These are phyloP conservation scores for Cosmopolites sordidus DNA, from an alignment of 2,888 invertebrate species.

Conservation along the genomic window DNA sequence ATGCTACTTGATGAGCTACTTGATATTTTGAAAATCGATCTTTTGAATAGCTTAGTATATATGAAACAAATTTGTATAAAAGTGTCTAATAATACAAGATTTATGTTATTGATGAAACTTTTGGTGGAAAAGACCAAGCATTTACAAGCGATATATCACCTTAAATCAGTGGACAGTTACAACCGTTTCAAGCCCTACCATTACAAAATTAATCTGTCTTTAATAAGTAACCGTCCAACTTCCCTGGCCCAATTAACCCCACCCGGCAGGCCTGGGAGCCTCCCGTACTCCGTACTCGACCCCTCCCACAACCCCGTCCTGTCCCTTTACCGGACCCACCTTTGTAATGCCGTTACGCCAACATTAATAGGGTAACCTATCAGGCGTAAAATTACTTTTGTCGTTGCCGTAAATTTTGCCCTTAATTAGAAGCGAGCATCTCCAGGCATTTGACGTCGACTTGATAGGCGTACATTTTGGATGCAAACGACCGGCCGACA, in stretches of 20 bases:
- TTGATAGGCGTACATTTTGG: slow-evolving; percentile 4
- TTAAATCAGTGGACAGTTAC: not conserved
- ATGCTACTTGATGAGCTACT: too few relatives aligned
- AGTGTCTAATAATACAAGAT: too few relatives aligned
- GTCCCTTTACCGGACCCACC: slow-evolving; percentile 18
- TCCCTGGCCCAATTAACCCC: not conserved
- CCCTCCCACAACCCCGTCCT: slow-evolving; percentile 3
- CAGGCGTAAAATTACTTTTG: slow-evolving; percentile 26
- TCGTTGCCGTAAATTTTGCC: slow-evolving; percentile 22
- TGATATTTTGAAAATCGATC: too few relatives aligned
- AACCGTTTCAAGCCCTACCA: not conserved
- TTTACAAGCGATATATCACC: too few relatives aligned
- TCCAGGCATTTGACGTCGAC: slow-evolving; percentile 19
- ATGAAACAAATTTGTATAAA: too few relatives aligned
- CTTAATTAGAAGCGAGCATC: slow-evolving; percentile 23
- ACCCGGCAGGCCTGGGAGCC: not conserved
- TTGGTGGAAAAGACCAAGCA: too few relatives aligned
- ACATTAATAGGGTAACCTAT: slow-evolving; percentile 23
- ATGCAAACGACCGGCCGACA: too few relatives aligned
- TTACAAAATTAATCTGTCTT: slow-evolving; percentile 2
- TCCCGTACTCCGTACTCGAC: not conserved
- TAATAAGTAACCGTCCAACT: not conserved
- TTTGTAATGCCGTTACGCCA: slow-evolving; percentile 24
- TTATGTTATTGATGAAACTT: too few relatives aligned
- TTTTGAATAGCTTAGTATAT: too few relatives aligned